Evolutionary conservation across 1,140 invertebrate genomes (phyloP).

Genomic region (Mylabris phalerata): DNA sequence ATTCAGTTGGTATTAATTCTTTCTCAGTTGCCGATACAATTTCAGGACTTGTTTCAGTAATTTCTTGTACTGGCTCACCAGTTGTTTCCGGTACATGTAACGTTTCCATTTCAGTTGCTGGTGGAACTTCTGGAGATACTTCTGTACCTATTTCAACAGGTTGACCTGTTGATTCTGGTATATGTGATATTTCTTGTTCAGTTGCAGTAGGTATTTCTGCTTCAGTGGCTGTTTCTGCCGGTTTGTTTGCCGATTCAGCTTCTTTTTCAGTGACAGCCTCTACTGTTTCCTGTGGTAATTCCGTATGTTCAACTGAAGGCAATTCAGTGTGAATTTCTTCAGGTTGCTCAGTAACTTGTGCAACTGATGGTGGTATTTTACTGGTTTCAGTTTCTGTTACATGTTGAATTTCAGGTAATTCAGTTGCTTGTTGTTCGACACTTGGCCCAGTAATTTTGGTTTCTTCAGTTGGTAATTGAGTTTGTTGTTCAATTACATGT

Average conservation of each 20-base stretch:
- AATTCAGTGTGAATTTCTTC: slow-evolving; percentile 1
- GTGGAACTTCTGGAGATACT: slow-evolving; percentile 9
- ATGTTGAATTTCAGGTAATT: not conserved
- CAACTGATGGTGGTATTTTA: slow-evolving; percentile 1
- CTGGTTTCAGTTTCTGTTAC: not conserved
- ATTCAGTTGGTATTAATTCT: not conserved
- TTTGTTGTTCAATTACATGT: slow-evolving; percentile 5
- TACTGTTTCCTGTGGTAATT: slow-evolving; percentile 5
- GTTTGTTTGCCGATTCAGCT: slow-evolving; percentile 14
- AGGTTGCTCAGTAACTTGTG: slow-evolving; percentile 5
- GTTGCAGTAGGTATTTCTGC: slow-evolving; percentile 8
- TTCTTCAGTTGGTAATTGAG: slow-evolving; percentile 26
- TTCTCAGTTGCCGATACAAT: not conserved
- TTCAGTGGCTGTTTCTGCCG: slow-evolving; percentile 3
- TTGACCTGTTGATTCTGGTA: not conserved
- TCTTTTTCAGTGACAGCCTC: slow-evolving; percentile 8
- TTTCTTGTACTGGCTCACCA: not conserved
- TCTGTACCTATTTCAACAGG: slow-evolving; percentile 16
- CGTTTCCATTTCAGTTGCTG: not conserved
- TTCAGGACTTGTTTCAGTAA: not conserved
- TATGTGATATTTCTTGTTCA: slow-evolving; percentile 13
- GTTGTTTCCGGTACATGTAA: not conserved
- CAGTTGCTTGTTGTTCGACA: not conserved
- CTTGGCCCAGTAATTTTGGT: slow-evolving; percentile 1
- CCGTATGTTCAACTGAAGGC: not conserved